These are phyloP conservation scores for Psilanteris sp. DNA, from an alignment of 1,140 invertebrate genomes.

Conservation along the genomic window DNA sequence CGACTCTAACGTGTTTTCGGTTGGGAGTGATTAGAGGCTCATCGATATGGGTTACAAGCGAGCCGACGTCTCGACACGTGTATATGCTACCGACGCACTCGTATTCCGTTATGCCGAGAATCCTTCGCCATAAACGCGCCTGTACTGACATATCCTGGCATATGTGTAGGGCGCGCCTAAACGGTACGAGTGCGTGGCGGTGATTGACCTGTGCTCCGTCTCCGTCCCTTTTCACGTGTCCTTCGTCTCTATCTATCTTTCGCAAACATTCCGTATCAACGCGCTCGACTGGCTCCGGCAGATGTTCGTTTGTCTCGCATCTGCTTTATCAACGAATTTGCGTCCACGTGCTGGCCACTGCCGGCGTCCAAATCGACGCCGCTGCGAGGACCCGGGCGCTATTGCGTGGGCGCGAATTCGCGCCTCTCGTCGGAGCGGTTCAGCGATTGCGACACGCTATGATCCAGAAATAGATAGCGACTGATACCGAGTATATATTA, in stretches of 20 bases:
- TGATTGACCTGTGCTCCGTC: slow-evolving; percentile 76
- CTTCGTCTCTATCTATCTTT: slow-evolving; percentile 61
- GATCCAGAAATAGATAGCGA: slow-evolving; percentile 4
- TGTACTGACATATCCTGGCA: slow-evolving; percentile 63
- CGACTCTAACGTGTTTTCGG: slow-evolving; percentile 10
- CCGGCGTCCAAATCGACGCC: too few species aligned
- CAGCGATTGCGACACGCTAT: slow-evolving; percentile 7
- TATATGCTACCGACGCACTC: slow-evolving; percentile 48
- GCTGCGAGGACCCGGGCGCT: too few species aligned
- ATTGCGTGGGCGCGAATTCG: too few species aligned
- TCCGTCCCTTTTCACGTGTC: slow-evolving; percentile 38
- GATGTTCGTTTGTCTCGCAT: slow-evolving; percentile 22
- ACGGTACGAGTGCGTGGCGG: slow-evolving; percentile 66
- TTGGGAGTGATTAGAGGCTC: too few species aligned
- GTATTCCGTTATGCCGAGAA: slow-evolving; percentile 70
- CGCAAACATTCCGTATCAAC: slow-evolving; percentile 72
- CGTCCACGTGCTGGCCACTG: too few species aligned
- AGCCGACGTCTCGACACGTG: too few species aligned
- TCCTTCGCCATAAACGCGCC: slow-evolving; percentile 54
- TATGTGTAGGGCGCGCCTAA: slow-evolving; percentile 54
- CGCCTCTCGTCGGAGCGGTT: too few species aligned
- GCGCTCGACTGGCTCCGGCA: slow-evolving; percentile 56
- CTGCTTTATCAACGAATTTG: slow-evolving; percentile 42
- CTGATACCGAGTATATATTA: slow-evolving; percentile 23
- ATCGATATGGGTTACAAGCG: too few species aligned